Conservation (phyloP, 2,113 vertebrate genomes). For the Pristiophorus japonicus region DNA sequence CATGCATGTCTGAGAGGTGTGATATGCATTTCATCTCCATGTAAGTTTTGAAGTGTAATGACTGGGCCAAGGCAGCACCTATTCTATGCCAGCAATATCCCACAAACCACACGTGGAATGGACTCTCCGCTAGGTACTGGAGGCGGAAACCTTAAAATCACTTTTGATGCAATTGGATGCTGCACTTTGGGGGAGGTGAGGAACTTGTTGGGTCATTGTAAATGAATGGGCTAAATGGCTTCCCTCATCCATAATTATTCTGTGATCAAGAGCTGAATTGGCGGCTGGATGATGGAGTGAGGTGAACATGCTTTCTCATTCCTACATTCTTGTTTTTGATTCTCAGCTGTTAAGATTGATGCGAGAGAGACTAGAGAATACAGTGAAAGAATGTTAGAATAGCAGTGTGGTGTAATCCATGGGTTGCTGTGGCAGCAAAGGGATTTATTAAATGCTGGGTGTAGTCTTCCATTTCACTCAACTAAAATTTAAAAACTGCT, state of each 20-base stretch:
- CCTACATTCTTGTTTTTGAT: background rate
- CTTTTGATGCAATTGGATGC: background rate
- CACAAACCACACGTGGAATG: background rate
- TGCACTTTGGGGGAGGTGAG: background rate
- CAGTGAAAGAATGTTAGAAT: background rate
- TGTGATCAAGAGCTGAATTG: background rate
- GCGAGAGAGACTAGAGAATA: background rate
- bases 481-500: background rate
- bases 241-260: background rate
- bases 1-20: no score
- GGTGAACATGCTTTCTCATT: background rate
- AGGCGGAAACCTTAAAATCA: background rate
- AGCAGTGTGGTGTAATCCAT: background rate
- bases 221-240: background rate
- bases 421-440: background rate
- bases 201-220: background rate
- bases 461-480: background rate
- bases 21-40: no score
- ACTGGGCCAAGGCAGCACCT: no score
- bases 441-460: background rate
- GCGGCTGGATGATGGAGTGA: background rate
- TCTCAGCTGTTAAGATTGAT: background rate
- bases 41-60: no score
- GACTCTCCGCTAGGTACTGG: background rate
- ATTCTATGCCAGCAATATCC: no score